These are phyloP conservation scores for Drosophila jambulina DNA, from an alignment of 1,140 invertebrate species.

Conservation along the genomic window DNA sequence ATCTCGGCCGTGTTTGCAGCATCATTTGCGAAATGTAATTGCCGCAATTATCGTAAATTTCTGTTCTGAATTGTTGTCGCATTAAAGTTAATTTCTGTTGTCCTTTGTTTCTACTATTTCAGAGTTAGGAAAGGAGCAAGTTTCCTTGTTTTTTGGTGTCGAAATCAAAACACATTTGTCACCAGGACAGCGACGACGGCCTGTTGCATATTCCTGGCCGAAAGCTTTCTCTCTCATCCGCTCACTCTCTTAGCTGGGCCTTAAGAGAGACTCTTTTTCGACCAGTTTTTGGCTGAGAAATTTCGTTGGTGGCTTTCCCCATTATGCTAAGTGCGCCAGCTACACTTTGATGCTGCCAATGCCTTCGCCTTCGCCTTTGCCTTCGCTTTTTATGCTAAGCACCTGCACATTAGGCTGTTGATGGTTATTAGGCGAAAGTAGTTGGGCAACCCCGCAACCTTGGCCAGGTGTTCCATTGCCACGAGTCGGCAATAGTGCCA, in stretches of 20 bases:
- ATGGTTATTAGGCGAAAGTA: slow-evolving; percentile 71
- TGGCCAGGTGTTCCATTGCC: slow-evolving; percentile 33
- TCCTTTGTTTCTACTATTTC: slow-evolving; percentile 59
- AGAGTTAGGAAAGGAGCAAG: slow-evolving; percentile 43
- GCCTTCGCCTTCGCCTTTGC: slow-evolving; percentile 6
- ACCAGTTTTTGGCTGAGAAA: slow-evolving; percentile 56
- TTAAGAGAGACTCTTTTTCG: slow-evolving; percentile 52
- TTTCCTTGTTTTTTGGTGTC: slow-evolving; percentile 15
- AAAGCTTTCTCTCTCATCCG: slow-evolving; percentile 57
- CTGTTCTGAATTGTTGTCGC: slow-evolving; percentile 68
- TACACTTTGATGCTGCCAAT: slow-evolving; percentile 62
- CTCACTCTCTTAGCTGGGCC: slow-evolving; percentile 9
- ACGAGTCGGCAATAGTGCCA: slow-evolving; percentile 17
- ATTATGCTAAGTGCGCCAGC: slow-evolving; percentile 74
- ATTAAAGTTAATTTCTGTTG: slow-evolving; percentile 79
- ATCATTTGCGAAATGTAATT: slow-evolving; percentile 79
- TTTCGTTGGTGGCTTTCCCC: slow-evolving; percentile 29
- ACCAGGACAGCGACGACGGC: slow-evolving; percentile 45
- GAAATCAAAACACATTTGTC: slow-evolving; percentile 77
- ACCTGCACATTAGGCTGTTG: slow-evolving; percentile 66
- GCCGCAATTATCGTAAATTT: slow-evolving; percentile 80
- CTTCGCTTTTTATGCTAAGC: slow-evolving; percentile 59
- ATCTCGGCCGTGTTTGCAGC: slow-evolving; percentile 66
- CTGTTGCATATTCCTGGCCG: slow-evolving; percentile 61
- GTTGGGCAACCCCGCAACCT: slow-evolving; percentile 42